These are phyloP conservation scores for Nemopilema nomurai DNA, from an alignment of 30 jellyfish, hydroid and myxozoan species.

Conservation along the genomic window DNA sequence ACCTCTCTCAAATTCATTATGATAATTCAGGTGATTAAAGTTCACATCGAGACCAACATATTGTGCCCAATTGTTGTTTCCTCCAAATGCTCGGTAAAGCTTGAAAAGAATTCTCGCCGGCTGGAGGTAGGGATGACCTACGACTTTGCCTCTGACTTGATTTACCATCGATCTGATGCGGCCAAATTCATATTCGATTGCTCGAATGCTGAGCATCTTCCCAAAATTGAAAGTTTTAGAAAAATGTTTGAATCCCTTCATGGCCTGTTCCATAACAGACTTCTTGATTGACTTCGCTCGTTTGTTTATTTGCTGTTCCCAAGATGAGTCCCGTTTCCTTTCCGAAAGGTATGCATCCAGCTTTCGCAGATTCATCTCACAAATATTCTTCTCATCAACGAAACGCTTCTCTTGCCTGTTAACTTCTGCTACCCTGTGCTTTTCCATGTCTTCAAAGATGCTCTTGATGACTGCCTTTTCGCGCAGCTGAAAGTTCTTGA, in stretches of 20 bases:
- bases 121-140: neutral
- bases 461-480: slow-evolving; percentile 22
- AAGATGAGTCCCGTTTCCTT: slow-evolving; percentile 32
- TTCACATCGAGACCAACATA: slow-evolving; percentile 33
- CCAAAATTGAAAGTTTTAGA: neutral
- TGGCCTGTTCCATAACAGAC: slow-evolving; percentile 10
- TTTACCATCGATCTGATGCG: neutral
- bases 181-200: no score
- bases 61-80: slow-evolving; percentile 23
- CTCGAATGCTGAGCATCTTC: no score
- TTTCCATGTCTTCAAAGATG: slow-evolving; percentile 53
- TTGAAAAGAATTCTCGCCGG: neutral
- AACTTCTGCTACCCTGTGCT: slow-evolving; percentile 45
- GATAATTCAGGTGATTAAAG: neutral
- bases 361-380: slow-evolving; percentile 38
- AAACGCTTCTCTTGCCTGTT: slow-evolving; percentile 48
- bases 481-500: slow-evolving; percentile 20
- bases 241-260: slow-evolving; percentile 1
- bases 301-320: slow-evolving; percentile 28
- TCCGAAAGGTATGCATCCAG: slow-evolving; percentile 52
- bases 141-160: slow-evolving; percentile 3
- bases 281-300: slow-evolving; percentile 36
- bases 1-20: neutral
- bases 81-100: slow-evolving; percentile 12
- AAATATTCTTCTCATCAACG: slow-evolving; percentile 40